phyloP scores from a whole-genome alignment of 2,113 vertebrate species.

The Seriola rivoliana region DNA sequence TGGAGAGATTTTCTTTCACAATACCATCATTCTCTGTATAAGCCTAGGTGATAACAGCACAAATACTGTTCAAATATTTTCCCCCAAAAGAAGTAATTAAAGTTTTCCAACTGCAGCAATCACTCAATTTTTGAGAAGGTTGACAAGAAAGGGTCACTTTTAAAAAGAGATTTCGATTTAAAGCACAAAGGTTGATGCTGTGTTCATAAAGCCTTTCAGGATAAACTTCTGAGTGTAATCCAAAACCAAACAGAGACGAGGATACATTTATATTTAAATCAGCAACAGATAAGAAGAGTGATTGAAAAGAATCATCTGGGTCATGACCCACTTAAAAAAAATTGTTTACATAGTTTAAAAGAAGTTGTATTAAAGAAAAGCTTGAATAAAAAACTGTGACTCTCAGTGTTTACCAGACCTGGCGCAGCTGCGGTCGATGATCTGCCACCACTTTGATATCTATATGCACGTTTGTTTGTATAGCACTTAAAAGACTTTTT shows the following conservation, averaged over 20 bases:
- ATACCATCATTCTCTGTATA: neutral
- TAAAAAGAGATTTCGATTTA: neutral
- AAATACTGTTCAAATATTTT: neutral
- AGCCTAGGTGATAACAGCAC: neutral
- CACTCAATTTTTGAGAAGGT: neutral
- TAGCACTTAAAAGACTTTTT: too few relatives aligned
- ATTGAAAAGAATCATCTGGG: neutral
- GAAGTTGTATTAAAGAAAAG: neutral
- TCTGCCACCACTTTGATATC: too few relatives aligned
- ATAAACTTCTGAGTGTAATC: conserved; percentile 16
- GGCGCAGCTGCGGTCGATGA: neutral
- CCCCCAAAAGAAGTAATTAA: neutral
- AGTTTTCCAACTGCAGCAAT: neutral
- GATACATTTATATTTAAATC: neutral
- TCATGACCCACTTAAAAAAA: neutral
- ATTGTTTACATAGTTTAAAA: neutral
- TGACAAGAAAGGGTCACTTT: conserved; percentile 8
- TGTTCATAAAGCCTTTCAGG: neutral
- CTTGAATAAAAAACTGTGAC: neutral
- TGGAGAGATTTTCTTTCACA: conserved; percentile 6
- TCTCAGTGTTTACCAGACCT: neutral
- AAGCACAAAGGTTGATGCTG: neutral
- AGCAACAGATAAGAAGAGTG: neutral
- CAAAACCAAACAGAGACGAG: neutral
- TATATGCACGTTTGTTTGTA: too few relatives aligned